Evolutionary conservation across 1,140 invertebrate genomes (phyloP).

Genomic region (Saccostrea cuccullata): DNA sequence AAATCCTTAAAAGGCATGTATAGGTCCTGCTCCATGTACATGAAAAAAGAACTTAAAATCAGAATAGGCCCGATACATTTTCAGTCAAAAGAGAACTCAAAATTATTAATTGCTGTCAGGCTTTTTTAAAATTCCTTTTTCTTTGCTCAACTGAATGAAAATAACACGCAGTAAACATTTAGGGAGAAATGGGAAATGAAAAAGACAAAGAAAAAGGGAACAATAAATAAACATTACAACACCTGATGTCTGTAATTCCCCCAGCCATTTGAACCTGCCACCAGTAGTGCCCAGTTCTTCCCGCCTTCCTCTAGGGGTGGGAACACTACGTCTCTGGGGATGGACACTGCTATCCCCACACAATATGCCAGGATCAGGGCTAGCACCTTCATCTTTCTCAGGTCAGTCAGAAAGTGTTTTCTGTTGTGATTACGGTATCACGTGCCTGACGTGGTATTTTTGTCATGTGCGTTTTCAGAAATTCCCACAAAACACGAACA

Average conservation of each 20-base stretch:
- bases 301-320: slow-evolving; percentile 56
- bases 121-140: too few species aligned
- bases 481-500: background rate
- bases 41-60: too few species aligned
- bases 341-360: background rate
- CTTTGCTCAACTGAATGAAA: too few species aligned
- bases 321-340: slow-evolving; percentile 47
- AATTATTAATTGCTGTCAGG: too few species aligned
- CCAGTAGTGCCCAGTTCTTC: slow-evolving; percentile 82
- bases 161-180: too few species aligned
- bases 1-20: too few species aligned
- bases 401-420: background rate
- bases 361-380: background rate
- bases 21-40: too few species aligned
- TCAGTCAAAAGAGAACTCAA: too few species aligned
- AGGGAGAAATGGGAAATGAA: too few species aligned
- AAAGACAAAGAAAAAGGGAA: background rate
- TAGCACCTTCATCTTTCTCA: background rate
- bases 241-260: slow-evolving; percentile 84
- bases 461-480: slow-evolving; percentile 9
- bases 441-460: background rate
- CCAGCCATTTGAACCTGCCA: slow-evolving; percentile 83
- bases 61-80: too few species aligned
- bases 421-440: background rate
- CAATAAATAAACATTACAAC: slow-evolving; percentile 25